Conservation (phyloP, 2,113 vertebrate genomes). For the Beaufortia kweichowensis region DNA sequence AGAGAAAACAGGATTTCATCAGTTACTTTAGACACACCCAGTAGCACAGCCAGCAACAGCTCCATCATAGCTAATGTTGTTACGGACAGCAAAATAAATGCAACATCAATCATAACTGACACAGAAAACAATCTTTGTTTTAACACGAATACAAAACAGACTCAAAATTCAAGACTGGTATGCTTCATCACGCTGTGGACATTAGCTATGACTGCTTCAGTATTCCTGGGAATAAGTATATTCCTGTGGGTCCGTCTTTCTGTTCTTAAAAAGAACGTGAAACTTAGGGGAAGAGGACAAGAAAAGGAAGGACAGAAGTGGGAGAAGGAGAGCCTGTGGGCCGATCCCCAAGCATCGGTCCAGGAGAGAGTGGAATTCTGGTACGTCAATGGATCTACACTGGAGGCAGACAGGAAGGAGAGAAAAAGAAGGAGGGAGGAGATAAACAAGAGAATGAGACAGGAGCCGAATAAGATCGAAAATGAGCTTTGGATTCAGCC, state of each 20-base stretch:
- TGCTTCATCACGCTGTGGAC: slow-evolving; percentile 58
- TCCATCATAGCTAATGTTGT: neutral
- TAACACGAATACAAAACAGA: neutral
- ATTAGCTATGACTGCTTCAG: slow-evolving; percentile 48
- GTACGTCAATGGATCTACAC: slow-evolving; percentile 52
- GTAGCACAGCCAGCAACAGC: neutral
- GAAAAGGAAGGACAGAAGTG: neutral
- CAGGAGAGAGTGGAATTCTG: slow-evolving; percentile 62
- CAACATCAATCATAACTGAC: neutral
- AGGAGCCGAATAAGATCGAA: neutral
- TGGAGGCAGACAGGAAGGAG: slow-evolving; percentile 27
- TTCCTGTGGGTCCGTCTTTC: slow-evolving; percentile 59
- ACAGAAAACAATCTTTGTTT: slow-evolving; percentile 1
- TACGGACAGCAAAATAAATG: neutral
- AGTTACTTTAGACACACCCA: neutral
- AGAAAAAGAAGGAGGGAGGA: neutral
- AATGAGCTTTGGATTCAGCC: slow-evolving; percentile 49
- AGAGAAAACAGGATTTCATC: neutral
- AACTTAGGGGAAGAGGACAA: neutral
- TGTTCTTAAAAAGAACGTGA: slow-evolving; percentile 12
- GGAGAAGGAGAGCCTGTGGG: slow-evolving; percentile 52
- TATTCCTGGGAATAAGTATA: slow-evolving; percentile 60
- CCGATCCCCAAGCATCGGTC: slow-evolving; percentile 16
- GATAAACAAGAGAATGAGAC: neutral
- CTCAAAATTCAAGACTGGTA: slow-evolving; percentile 16